Evolutionary conservation across 92 coral and sea anemone species (phyloP).

Genomic region (Phenganax stokvisi): DNA sequence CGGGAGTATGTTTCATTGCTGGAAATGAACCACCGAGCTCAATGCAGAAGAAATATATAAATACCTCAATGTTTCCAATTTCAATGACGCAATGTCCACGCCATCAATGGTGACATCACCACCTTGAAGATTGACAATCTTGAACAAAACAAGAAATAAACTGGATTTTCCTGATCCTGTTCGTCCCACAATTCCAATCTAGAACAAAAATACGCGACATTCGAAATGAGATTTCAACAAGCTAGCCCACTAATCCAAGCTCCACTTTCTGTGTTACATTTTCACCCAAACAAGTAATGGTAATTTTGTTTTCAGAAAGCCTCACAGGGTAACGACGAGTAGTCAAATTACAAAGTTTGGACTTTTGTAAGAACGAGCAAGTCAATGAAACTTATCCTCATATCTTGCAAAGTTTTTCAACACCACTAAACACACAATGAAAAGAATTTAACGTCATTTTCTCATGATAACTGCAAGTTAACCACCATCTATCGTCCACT

Average conservation of each 20-base stretch:
- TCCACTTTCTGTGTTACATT: too few relatives aligned
- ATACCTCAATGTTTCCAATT: conserved; percentile 69
- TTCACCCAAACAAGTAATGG: too few relatives aligned
- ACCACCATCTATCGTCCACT: not conserved
- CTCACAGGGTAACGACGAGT: too few relatives aligned
- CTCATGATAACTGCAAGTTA: too few relatives aligned
- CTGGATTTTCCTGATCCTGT: conserved; percentile 99
- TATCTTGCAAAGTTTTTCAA: too few relatives aligned
- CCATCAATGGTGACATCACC: conserved; percentile 80
- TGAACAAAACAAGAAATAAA: conserved; percentile 79
- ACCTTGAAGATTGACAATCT: conserved; percentile 58
- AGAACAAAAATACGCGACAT: not conserved
- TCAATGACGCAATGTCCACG: conserved; percentile 60
- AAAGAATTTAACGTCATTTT: too few relatives aligned
- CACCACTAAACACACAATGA: too few relatives aligned
- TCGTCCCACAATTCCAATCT: conserved; percentile 98
- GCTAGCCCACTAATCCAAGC: not conserved
- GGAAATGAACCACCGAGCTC: too few relatives aligned
- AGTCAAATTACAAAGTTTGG: too few relatives aligned
- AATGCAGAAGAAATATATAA: not conserved
- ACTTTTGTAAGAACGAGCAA: too few relatives aligned
- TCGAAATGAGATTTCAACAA: not conserved
- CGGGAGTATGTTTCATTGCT: not conserved
- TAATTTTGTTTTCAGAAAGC: too few relatives aligned
- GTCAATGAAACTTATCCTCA: too few relatives aligned